Evolutionary conservation across 1,140 invertebrate genomes (phyloP).

Genomic region (Panulirus ornatus): DNA sequence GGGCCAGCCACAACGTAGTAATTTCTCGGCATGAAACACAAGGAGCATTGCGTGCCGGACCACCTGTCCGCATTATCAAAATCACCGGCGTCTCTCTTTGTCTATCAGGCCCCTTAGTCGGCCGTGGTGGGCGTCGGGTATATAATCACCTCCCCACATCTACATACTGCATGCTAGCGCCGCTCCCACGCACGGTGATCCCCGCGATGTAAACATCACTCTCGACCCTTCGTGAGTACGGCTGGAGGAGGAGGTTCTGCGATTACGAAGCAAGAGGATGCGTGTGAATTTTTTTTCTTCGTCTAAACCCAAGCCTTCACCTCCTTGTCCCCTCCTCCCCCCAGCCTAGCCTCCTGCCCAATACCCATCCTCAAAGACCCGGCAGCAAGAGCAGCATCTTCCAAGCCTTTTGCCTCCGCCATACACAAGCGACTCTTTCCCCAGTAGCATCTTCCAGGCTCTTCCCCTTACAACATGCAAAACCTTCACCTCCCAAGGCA

Average conservation of each 20-base stretch:
- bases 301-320: too few relatives aligned
- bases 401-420: too few relatives aligned
- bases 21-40: neutral
- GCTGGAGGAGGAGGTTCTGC: neutral
- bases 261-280: neutral
- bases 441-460: too few relatives aligned
- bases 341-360: too few relatives aligned
- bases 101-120: slow-evolving; percentile 1
- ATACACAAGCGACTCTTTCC: too few relatives aligned
- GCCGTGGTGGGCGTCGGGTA: neutral
- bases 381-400: too few relatives aligned
- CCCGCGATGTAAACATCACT: neutral
- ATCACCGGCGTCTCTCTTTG: neutral
- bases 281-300: neutral
- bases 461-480: too few relatives aligned
- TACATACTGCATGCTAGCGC: neutral
- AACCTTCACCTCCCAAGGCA: too few relatives aligned
- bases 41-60: neutral
- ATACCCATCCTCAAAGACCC: too few relatives aligned
- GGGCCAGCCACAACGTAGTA: neutral
- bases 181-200: neutral
- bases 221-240: neutral
- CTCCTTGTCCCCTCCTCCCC: too few relatives aligned
- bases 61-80: neutral
- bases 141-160: neutral